Evolutionary conservation across 1,140 invertebrate species (phyloP).

Genomic region (Lysiphlebus fabarum): DNA sequence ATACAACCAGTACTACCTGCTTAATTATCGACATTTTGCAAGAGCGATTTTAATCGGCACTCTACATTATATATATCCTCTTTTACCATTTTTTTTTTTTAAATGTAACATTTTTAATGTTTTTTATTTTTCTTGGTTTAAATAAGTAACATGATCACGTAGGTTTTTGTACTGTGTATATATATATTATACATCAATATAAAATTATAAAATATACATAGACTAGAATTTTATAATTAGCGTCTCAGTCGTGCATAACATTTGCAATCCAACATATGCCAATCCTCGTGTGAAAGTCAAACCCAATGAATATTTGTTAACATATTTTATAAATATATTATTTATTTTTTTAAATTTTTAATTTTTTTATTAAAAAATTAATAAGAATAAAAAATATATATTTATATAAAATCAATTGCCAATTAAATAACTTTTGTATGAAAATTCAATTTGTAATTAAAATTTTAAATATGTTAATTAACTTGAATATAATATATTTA

Average conservation of each 20-base stretch:
- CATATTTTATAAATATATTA: too few relatives aligned
- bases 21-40: constrained; percentile 27
- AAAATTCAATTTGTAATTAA: too few relatives aligned
- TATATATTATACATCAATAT: too few relatives aligned
- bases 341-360: too few relatives aligned
- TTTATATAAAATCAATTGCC: too few relatives aligned
- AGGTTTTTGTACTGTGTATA: constrained; percentile 14
- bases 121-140: constrained; percentile 2
- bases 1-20: constrained; percentile 6
- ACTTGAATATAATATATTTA: too few relatives aligned
- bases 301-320: background rate
- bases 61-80: constrained; percentile 4
- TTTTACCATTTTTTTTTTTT: background rate
- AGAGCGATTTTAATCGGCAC: constrained; percentile 23
- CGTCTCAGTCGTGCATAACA: background rate
- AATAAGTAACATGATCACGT: constrained; percentile 2
- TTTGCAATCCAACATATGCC: background rate
- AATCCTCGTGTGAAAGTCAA: constrained; percentile 16
- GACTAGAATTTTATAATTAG: constrained; percentile 10
- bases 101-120: background rate
- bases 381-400: too few relatives aligned
- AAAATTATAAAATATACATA: too few relatives aligned
- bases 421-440: too few relatives aligned
- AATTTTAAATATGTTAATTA: too few relatives aligned
- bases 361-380: too few relatives aligned